phyloP scores from a whole-genome alignment of 2,888 invertebrate species.

The Trichogramma evanescens region DNA sequence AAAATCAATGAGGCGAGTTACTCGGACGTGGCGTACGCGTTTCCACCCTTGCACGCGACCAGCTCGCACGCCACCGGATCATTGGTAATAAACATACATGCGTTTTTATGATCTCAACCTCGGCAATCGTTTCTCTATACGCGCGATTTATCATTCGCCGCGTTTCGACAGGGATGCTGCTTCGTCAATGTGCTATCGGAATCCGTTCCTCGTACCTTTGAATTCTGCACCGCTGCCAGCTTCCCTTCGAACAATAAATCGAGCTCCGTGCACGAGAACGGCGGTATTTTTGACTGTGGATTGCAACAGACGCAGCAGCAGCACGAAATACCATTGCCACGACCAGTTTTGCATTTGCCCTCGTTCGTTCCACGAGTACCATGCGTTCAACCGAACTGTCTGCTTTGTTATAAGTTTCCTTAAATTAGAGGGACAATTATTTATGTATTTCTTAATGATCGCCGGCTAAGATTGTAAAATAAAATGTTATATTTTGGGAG shows the following conservation, averaged over 20 bases:
- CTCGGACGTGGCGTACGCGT: neutral
- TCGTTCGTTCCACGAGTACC: slow-evolving; percentile 39
- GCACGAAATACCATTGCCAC: slow-evolving; percentile 18
- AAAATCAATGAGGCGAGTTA: neutral
- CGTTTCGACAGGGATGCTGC: slow-evolving; percentile 24
- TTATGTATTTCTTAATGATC: neutral
- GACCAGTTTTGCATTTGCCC: slow-evolving; percentile 34
- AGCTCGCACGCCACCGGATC: slow-evolving; percentile 36
- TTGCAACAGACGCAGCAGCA: slow-evolving; percentile 35
- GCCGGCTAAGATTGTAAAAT: neutral
- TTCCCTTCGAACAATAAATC: neutral
- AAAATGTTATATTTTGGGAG: neutral
- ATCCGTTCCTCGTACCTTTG: slow-evolving; percentile 30
- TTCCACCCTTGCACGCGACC: slow-evolving; percentile 32
- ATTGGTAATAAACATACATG: slow-evolving; percentile 1
- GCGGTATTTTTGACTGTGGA: slow-evolving; percentile 3
- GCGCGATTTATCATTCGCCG: no score
- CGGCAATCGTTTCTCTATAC: no score
- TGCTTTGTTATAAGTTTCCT: slow-evolving; percentile 41
- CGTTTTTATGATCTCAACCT: no score
- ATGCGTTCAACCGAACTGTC: slow-evolving; percentile 42
- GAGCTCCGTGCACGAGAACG: no score
- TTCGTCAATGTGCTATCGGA: slow-evolving; percentile 39
- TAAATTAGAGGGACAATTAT: slow-evolving; percentile 12
- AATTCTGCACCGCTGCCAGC: slow-evolving; percentile 14